Evolutionary conservation across 2,797 vertebrate genomes (phyloP).

Genomic region (Rachycentron canadum): DNA sequence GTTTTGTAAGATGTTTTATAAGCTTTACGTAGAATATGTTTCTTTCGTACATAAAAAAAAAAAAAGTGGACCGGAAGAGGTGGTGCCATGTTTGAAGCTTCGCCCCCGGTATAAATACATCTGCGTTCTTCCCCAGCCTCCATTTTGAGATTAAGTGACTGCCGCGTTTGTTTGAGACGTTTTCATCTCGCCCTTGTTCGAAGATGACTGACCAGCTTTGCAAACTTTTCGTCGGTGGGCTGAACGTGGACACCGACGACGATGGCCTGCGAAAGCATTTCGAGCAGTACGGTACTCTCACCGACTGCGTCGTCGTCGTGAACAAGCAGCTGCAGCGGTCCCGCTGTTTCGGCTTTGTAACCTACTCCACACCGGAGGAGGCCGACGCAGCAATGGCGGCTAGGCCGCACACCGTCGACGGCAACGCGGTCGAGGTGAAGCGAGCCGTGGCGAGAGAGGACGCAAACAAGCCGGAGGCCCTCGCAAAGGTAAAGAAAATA

Average conservation of each 20-base stretch:
- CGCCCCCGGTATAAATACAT: constrained; percentile 40
- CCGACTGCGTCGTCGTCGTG: constrained; percentile 97
- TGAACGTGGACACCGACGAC: constrained; percentile 97
- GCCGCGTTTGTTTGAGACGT: accelerated
- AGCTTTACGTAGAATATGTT: not conserved
- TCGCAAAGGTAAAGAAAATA: constrained; percentile 98
- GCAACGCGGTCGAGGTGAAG: constrained; percentile 96
- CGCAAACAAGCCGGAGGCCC: constrained; percentile 94
- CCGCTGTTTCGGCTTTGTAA: constrained; percentile 98
- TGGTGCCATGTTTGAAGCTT: not conserved
- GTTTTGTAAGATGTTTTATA: not conserved
- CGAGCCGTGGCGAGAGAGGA: constrained; percentile 97
- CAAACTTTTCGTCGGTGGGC: constrained; percentile 97
- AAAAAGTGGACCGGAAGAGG: constrained; percentile 53
- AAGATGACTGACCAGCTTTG: constrained; percentile 93
- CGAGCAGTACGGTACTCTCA: constrained; percentile 93
- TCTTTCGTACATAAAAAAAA: not conserved
- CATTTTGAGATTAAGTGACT: constrained; percentile 60
- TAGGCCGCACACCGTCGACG: constrained; percentile 96
- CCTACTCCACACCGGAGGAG: constrained; percentile 94
- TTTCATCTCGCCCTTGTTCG: not conserved
- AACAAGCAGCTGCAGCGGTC: constrained; percentile 97
- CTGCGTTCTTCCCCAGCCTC: constrained; percentile 35
- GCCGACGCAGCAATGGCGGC: constrained; percentile 95
- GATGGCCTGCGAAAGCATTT: constrained; percentile 95